phyloP scores from a whole-genome alignment of 2,797 vertebrate species.

The Mallotus villosus region DNA sequence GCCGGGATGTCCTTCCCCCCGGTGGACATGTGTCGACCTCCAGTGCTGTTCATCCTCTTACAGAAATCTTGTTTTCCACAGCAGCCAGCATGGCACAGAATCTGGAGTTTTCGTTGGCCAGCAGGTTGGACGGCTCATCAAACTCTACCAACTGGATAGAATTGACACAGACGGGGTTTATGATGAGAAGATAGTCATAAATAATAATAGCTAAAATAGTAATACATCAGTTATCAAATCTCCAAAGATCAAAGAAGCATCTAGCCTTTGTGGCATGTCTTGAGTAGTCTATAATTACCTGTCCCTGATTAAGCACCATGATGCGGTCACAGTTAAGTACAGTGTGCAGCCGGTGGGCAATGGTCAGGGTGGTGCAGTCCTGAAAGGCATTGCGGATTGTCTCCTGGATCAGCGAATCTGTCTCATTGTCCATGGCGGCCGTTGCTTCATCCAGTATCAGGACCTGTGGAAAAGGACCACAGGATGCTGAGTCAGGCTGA shows the following conservation, averaged over 20 bases:
- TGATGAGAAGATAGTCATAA: neutral
- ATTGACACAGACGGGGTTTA: neutral
- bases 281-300: slow-evolving; percentile 68
- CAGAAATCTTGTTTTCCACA: slow-evolving; percentile 88
- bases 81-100: slow-evolving; percentile 92
- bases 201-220: neutral
- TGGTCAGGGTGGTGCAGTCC: slow-evolving; percentile 91
- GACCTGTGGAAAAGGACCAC: slow-evolving; percentile 67
- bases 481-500: neutral
- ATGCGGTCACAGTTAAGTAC: slow-evolving; percentile 89
- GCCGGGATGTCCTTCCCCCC: slow-evolving; percentile 32
- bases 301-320: slow-evolving; percentile 92
- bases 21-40: slow-evolving; percentile 9
- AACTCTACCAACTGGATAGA: slow-evolving; percentile 86
- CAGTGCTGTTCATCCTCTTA: slow-evolving; percentile 78
- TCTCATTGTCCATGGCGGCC: slow-evolving; percentile 91
- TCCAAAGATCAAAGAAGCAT: neutral
- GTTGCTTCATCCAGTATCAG: slow-evolving; percentile 93
- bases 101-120: slow-evolving; percentile 91
- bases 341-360: slow-evolving; percentile 88
- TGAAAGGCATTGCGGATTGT: slow-evolving; percentile 88
- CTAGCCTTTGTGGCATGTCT: neutral
- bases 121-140: slow-evolving; percentile 85
- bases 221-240: neutral
- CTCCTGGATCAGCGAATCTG: slow-evolving; percentile 89